A percentile compares a stretch with the other conserved stretches of the same genome.
Evolutionary conservation across 2,797 vertebrate genomes (phyloP).

Genomic region (Borostomias antarcticus): DNA sequence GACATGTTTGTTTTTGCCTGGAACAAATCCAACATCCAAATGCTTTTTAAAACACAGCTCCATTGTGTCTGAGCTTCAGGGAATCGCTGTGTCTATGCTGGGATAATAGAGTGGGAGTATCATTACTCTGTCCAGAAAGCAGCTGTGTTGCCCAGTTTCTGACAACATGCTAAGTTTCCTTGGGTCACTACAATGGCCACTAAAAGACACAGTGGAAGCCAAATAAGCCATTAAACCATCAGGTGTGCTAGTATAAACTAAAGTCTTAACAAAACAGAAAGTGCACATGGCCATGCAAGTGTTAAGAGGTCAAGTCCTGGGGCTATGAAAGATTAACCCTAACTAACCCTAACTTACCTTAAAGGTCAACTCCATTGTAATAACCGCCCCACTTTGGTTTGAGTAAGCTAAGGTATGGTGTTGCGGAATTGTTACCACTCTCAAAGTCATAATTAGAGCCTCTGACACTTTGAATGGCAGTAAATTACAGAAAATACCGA

Average conservation of each 20-base stretch:
- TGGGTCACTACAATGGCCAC: neutral
- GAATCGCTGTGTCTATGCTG: conserved; percentile 5
- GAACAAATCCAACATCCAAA: conserved; percentile 2
- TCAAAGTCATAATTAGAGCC: no score
- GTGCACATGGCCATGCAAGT: neutral
- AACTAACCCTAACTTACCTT: neutral
- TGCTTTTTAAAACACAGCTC: conserved; percentile 34
- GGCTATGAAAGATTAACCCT: neutral
- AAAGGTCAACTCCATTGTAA: neutral
- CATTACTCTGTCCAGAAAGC: no score
- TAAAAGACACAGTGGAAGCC: neutral
- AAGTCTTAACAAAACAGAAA: neutral
- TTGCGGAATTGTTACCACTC: no score
- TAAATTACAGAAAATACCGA: no score
- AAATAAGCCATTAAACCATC: no score
- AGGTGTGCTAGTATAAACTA: neutral
- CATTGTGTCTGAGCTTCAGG: conserved; percentile 14
- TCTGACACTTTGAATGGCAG: no score
- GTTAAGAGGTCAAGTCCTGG: neutral
- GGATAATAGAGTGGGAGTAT: conserved; percentile 27
- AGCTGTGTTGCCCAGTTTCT: no score
- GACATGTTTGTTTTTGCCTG: conserved; percentile 13
- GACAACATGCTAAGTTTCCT: neutral
- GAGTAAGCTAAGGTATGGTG: no score
- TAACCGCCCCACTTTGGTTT: neutral